Evolutionary conservation across 2,888 invertebrate genomes (phyloP).

Genomic region (Aplocera efformata): DNA sequence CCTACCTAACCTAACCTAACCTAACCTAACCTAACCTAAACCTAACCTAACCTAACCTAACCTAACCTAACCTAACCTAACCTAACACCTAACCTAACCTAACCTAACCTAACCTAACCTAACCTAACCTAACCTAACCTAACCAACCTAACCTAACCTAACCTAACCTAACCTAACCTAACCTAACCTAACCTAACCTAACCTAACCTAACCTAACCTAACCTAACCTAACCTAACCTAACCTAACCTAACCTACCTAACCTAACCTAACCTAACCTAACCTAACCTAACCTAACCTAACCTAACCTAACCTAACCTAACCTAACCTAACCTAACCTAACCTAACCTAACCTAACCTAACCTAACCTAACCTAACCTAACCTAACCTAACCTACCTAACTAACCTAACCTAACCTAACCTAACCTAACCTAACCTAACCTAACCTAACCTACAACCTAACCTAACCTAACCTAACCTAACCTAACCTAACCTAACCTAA

Average conservation of each 20-base stretch:
- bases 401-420: slow-evolving; percentile 23
- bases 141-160: slow-evolving; percentile 19
- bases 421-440: slow-evolving; percentile 23
- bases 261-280: slow-evolving; percentile 18
- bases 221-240: slow-evolving; percentile 14
- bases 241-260: slow-evolving; percentile 18
- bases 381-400: slow-evolving; percentile 19
- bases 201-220: slow-evolving; percentile 15
- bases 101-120: slow-evolving; percentile 19
- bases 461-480: slow-evolving; percentile 23
- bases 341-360: slow-evolving; percentile 22
- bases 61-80: slow-evolving; percentile 20
- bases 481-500: slow-evolving; percentile 25
- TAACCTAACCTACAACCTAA: slow-evolving; percentile 24
- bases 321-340: slow-evolving; percentile 22
- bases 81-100: slow-evolving; percentile 20
- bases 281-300: slow-evolving; percentile 18
- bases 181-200: slow-evolving; percentile 23
- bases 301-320: slow-evolving; percentile 17
- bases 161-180: slow-evolving; percentile 19
- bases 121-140: slow-evolving; percentile 19
- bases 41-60: slow-evolving; percentile 25
- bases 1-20: slow-evolving; percentile 21
- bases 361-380: slow-evolving; percentile 24
- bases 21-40: slow-evolving; percentile 23